Percentiles rank a stretch among this genome's conserved stretches.
These are phyloP conservation scores for Periophthalmodon schlosseri DNA, from an alignment of 2,113 vertebrate genomes.

Conservation along the genomic window DNA sequence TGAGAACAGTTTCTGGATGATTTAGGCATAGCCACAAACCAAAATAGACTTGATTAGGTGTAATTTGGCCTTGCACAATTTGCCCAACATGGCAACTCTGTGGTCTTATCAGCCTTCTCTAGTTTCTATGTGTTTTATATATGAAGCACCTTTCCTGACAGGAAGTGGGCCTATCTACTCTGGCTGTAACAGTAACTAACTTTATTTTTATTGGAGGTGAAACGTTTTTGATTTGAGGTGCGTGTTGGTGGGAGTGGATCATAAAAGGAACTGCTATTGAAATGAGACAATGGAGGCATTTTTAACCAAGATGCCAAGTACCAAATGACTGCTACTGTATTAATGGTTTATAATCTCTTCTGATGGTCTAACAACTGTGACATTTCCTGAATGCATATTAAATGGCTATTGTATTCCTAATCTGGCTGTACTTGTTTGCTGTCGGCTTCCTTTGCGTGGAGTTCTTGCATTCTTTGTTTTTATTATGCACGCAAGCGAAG, in stretches of 20 bases:
- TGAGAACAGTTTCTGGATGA: neutral
- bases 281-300: constrained; percentile 60
- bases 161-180: constrained; percentile 31
- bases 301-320: constrained; percentile 47
- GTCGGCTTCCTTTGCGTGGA: constrained; percentile 27
- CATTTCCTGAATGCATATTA: constrained; percentile 42
- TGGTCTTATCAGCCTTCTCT: constrained; percentile 33
- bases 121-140: constrained; percentile 18
- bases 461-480: constrained; percentile 6
- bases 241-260: constrained; percentile 16
- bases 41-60: neutral
- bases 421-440: constrained; percentile 34
- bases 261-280: constrained; percentile 37
- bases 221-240: constrained; percentile 28
- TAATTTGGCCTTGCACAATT: neutral
- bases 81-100: constrained; percentile 6
- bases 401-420: constrained; percentile 39
- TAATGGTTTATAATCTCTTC: constrained; percentile 30
- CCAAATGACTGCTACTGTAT: constrained; percentile 18
- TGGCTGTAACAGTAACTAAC: constrained; percentile 19
- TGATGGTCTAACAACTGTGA: constrained; percentile 32
- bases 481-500: neutral
- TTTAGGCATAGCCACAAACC: neutral
- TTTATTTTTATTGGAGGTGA: constrained; percentile 53
- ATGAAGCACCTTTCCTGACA: constrained; percentile 26